Evolutionary conservation across 1,140 invertebrate genomes (phyloP), one percentile per base, ranked within the genome.

Genomic region (Euura lappo): DNA sequence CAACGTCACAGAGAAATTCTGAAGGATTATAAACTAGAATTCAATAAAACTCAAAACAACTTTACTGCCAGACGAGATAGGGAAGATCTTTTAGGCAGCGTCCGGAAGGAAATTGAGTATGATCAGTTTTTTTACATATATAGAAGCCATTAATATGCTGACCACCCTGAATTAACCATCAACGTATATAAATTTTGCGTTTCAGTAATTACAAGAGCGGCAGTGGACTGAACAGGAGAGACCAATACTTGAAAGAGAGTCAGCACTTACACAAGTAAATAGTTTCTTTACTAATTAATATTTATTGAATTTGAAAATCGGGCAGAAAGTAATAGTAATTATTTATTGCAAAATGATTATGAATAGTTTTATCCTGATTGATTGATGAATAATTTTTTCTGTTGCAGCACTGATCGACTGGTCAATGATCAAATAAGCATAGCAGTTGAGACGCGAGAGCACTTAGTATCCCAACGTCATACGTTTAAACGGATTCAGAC

Each of bases 341-440:
- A 71, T 46, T 68, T 43, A 70, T 68, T 75, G n/a, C 67, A 60
- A 11, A 75, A 45, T n/a, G 45, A 69, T 47, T 28, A 28, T 28
- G 28, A 28, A 1, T 45, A 3, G 28, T 28, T 7, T 6, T 70
- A 68, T 42, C 10, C 6, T 68, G 44, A 11, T 74, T 67, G 10
- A 74, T 74, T 72, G 64, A 72, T 72, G 64, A 73, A 71, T 70
- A 75, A 68, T 77, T 76, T 80, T 72, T 79, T 83, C 84, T 84
- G 76, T 89, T 90, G 79, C 86, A 98, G 97, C 87, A 98, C 97
- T 3, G 95, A 98, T 81, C 92, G 94, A 75, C 84, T 99, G 82
- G 91, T 99, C 45, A 97, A 98, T 85, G 97, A 99, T 80, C 98
- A 99, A 89, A 99, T 99, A 77, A 94, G 93, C 80, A 98, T 99